phyloP scores from a whole-genome alignment of 1,140 invertebrate species.

The Ooceraea biroi region DNA sequence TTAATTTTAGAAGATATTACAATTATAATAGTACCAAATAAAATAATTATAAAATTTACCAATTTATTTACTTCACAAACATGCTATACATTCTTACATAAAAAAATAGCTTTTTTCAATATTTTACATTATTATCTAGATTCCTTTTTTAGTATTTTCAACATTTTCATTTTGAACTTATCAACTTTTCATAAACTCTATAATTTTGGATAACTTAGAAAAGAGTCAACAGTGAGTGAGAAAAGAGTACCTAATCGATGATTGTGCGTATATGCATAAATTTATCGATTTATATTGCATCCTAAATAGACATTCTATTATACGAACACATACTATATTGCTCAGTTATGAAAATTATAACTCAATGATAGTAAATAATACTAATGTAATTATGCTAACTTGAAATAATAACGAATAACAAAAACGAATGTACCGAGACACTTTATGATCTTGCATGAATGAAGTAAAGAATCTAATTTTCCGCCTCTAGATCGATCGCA shows the following conservation, averaged over 20 bases:
- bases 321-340: background rate
- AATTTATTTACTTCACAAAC: too few species aligned
- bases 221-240: background rate
- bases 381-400: background rate
- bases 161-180: background rate
- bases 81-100: too few species aligned
- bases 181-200: background rate
- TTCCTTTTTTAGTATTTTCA: background rate
- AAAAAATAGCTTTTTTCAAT: too few species aligned
- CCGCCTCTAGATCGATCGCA: constrained; percentile 64
- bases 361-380: background rate
- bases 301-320: background rate
- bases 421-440: background rate
- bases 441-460: background rate
- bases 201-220: background rate
- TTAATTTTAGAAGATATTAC: too few species aligned
- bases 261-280: too few species aligned
- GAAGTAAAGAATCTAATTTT: constrained; percentile 33
- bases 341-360: background rate
- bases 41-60: too few species aligned
- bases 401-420: constrained; percentile 15
- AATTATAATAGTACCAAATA: too few species aligned
- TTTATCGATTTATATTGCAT: background rate
- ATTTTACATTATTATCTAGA: background rate
- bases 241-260: background rate